phyloP scores from a whole-genome alignment of 2,113 vertebrate genomes.

The Plestiodon gilberti region DNA sequence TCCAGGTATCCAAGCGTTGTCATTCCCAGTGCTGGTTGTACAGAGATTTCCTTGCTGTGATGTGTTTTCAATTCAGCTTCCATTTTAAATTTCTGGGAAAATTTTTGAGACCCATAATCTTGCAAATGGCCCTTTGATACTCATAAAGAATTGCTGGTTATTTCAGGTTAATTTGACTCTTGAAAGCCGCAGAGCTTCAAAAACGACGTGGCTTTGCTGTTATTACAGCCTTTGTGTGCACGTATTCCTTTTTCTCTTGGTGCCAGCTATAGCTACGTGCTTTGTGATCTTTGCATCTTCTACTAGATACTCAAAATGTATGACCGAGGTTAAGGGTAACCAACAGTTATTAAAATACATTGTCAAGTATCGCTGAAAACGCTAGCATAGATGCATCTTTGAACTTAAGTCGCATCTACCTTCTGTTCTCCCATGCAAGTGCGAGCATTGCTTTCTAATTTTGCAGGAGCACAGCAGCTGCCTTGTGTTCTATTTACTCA shows the following conservation, averaged over 20 bases:
- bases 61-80: slow-evolving; percentile 15
- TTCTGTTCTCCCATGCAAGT: slow-evolving; percentile 45
- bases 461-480: slow-evolving; percentile 36
- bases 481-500: slow-evolving; percentile 18
- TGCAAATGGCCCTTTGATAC: slow-evolving; percentile 25
- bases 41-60: slow-evolving; percentile 3
- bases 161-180: slow-evolving; percentile 23
- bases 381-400: slow-evolving; percentile 64
- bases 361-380: slow-evolving; percentile 61
- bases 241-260: slow-evolving; percentile 18
- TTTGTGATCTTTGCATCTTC: slow-evolving; percentile 51
- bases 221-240: slow-evolving; percentile 30
- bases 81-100: slow-evolving; percentile 30
- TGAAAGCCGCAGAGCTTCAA: slow-evolving; percentile 30
- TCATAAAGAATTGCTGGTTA: slow-evolving; percentile 31
- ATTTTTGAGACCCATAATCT: slow-evolving; percentile 15
- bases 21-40: neutral
- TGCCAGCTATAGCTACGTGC: slow-evolving; percentile 22
- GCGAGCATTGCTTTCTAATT: slow-evolving; percentile 32
- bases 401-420: slow-evolving; percentile 57
- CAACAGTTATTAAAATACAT: slow-evolving; percentile 62
- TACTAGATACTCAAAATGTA: slow-evolving; percentile 42
- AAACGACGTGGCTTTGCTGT: slow-evolving; percentile 22
- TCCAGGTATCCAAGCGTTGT: slow-evolving; percentile 8
- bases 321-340: slow-evolving; percentile 61